Percentiles rank a stretch among this genome's conserved stretches.
phyloP scores from a whole-genome alignment of 2,113 vertebrate species.

The Pollimyrus isidori region DNA sequence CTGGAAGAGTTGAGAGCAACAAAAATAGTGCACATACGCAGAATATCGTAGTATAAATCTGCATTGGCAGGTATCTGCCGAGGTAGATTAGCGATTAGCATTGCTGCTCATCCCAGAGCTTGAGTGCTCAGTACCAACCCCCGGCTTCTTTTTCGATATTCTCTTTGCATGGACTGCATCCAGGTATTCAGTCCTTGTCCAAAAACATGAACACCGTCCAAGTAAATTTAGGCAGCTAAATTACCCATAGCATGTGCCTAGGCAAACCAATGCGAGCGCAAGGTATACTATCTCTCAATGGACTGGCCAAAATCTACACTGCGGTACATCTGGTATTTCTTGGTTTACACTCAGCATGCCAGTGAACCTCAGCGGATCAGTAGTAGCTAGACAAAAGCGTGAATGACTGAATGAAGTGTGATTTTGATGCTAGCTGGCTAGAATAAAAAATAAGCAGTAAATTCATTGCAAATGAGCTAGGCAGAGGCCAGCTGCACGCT shows the following conservation, averaged over 20 bases:
- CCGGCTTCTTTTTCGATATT: background rate
- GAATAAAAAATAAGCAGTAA: background rate
- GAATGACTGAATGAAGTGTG: background rate
- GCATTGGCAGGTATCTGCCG: background rate
- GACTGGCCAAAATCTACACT: slow-evolving; percentile 1
- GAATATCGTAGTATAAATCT: background rate
- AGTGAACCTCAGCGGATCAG: background rate
- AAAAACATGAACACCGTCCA: background rate
- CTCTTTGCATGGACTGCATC: background rate
- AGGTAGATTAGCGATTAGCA: background rate
- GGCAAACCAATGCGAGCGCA: background rate
- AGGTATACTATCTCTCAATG: background rate
- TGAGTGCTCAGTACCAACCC: background rate
- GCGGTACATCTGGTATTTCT: background rate
- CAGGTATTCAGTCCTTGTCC: background rate
- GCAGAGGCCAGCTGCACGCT: background rate
- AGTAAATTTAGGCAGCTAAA: background rate
- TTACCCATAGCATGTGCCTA: background rate
- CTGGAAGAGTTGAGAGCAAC: background rate
- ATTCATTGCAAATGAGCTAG: background rate
- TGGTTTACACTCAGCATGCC: background rate
- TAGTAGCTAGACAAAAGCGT: background rate
- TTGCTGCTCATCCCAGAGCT: background rate
- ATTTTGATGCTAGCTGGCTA: background rate
- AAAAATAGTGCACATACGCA: background rate